phyloP scores from a whole-genome alignment of 2,888 invertebrate species.

The Helicoverpa assulta region DNA sequence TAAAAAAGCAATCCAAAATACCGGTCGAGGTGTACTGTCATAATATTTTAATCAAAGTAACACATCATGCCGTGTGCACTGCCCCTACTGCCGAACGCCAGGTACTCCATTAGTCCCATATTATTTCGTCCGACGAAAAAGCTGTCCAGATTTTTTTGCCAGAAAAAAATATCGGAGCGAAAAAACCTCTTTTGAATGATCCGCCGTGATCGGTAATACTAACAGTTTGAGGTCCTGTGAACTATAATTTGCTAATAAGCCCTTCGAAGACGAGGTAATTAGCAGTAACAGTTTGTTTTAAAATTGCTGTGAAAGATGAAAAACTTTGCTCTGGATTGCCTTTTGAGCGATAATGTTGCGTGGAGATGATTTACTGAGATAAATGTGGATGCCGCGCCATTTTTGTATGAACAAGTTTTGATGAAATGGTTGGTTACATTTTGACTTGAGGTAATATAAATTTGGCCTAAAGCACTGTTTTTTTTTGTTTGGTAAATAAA shows the following conservation, averaged over 20 bases:
- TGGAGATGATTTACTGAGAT: conserved; percentile 33
- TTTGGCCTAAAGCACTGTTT: neutral
- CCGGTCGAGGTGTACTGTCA: conserved; percentile 52
- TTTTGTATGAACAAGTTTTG: conserved; percentile 5
- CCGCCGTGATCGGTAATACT: conserved; percentile 61
- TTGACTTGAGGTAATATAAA: neutral
- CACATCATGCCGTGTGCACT: conserved; percentile 57
- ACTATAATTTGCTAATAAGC: conserved; percentile 65
- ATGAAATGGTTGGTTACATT: neutral
- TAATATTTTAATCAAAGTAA: conserved; percentile 65
- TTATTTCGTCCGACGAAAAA: conserved; percentile 64
- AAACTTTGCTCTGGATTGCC: conserved; percentile 29
- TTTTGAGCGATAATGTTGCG: conserved; percentile 38
- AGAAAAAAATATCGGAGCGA: conserved; percentile 50
- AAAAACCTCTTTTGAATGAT: conserved; percentile 65
- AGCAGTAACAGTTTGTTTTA: conserved; percentile 60
- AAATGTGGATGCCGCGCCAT: conserved; percentile 4
- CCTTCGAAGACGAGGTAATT: conserved; percentile 53
- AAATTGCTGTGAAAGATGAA: conserved; percentile 51
- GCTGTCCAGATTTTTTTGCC: conserved; percentile 55
- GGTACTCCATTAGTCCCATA: conserved; percentile 60
- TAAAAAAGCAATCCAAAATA: conserved; percentile 14
- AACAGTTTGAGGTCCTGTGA: conserved; percentile 43
- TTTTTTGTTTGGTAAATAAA: too few species aligned
- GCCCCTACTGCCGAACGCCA: conserved; percentile 41